Conservation (phyloP, 1,140 invertebrate genomes). For the Phthorimaea operculella region DNA sequence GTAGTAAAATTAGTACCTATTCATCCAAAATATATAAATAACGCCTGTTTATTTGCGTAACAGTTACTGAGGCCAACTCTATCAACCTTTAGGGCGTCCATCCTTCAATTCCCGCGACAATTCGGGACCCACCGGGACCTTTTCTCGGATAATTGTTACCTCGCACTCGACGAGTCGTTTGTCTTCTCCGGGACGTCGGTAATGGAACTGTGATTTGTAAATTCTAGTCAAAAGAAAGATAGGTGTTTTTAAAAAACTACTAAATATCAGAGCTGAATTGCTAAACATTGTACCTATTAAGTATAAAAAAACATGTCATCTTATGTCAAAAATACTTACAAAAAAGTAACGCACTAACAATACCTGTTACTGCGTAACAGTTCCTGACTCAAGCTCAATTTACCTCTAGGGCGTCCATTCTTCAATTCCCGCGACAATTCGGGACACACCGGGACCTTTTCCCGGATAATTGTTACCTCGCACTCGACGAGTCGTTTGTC, state of each 20-base stretch:
- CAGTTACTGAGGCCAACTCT: not conserved
- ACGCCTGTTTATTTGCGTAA: no score
- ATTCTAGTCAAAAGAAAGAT: conserved; percentile 36
- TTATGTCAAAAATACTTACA: no score
- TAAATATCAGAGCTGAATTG: no score
- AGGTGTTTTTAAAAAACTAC: no score
- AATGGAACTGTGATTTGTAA: conserved; percentile 45
- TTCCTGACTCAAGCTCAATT: not conserved
- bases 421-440: not conserved
- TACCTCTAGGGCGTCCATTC: not conserved
- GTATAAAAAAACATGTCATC: no score
- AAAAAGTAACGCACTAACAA: no score
- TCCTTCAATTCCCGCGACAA: not conserved
- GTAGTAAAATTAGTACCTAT: no score
- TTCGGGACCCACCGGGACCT: conserved; percentile 6
- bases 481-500: conserved; percentile 36
- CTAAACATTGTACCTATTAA: no score
- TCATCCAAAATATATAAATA: no score
- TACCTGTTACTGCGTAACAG: no score
- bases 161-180: conserved; percentile 34
- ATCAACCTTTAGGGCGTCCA: not conserved
- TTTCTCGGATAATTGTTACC: conserved; percentile 34
- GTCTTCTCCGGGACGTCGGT: conserved; percentile 34
- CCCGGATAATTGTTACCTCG: conserved; percentile 38
- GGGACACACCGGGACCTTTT: conserved; percentile 7